Percentiles rank a stretch among this genome's conserved stretches.
phyloP scores from a whole-genome alignment of 1,140 invertebrate species.

The Triops longicaudatus region DNA sequence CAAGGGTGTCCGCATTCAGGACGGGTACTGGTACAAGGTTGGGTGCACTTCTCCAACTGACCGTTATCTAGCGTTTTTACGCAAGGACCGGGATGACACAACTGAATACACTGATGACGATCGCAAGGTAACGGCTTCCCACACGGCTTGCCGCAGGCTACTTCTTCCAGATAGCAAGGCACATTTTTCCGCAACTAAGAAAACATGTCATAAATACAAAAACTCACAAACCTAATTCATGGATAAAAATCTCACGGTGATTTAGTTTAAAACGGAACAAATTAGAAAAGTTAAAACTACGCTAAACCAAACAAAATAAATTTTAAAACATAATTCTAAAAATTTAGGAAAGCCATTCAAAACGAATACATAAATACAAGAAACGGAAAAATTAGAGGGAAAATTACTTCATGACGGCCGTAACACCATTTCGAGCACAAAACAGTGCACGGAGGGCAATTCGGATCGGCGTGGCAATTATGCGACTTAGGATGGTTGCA shows the following conservation, averaged over 20 bases:
- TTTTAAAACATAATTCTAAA: too few species aligned
- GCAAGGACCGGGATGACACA: slow-evolving; percentile 64
- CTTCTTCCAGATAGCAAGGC: slow-evolving; percentile 74
- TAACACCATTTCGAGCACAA: slow-evolving; percentile 80
- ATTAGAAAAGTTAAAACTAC: too few species aligned
- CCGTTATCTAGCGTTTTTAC: slow-evolving; percentile 38
- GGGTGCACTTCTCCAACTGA: slow-evolving; percentile 52
- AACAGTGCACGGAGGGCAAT: slow-evolving; percentile 88
- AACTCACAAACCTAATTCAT: slow-evolving; percentile 4
- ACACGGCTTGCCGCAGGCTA: slow-evolving; percentile 84
- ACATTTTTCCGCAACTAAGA: slow-evolving; percentile 66
- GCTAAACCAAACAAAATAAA: too few species aligned
- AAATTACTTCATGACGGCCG: slow-evolving; percentile 64
- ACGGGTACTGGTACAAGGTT: slow-evolving; percentile 62
- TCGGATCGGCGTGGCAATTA: slow-evolving; percentile 59
- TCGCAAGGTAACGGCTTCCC: slow-evolving; percentile 64
- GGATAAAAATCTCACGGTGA: too few species aligned
- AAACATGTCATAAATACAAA: slow-evolving; percentile 28
- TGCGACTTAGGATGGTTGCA: slow-evolving; percentile 76
- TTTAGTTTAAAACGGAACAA: too few species aligned
- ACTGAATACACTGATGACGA: slow-evolving; percentile 63
- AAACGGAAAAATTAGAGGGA: neutral
- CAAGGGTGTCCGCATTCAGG: slow-evolving; percentile 72
- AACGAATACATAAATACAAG: neutral
- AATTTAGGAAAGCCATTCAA: too few species aligned